Base-by-base conservation (phyloP, 2,113 vertebrate genomes). In the Chaetops frenatus region DNA sequence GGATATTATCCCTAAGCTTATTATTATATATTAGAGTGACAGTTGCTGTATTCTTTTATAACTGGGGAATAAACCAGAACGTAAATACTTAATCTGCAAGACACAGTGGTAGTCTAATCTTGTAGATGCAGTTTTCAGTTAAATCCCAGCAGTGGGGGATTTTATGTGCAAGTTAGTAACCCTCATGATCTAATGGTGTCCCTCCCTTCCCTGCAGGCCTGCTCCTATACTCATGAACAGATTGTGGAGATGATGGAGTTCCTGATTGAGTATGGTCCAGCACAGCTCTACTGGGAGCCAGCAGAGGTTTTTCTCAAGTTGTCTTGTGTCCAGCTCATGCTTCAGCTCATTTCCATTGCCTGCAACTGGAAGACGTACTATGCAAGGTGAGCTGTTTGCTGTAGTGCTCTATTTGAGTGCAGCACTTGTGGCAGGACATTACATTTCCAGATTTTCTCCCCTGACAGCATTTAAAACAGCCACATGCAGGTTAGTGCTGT, bases 161-260 rank as follows among this genome's bases (percentile, higher is more conserved):
- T 51, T 74, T 31, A 40, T 66, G 14, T 86, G 12, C 15, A 51
- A 13, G 15, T 87, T 54, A 76, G 33, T 88, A 90, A 70, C 60
- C 25, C 45, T 42, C 60, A 54, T 92, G 50, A 71, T 47, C 57
- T 86, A 28, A 91, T 45, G 61, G 45, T 89, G 42, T 62, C 17
- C 21, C 93, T 62, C 17, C 21, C 93, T 65, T 96, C 18, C 54
- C 31, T 94, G 33, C 86, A 99, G 99, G 99, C 99, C 3, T 99
- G 99, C 88, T 99, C 99, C 3, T 99, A 99, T 77, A 99, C 98
- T 78, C 99, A 99, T 14, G 99, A 99, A 79, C 99, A 99, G 97
- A 99, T 99, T 94, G 99, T 99, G 84, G 99, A 99, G 94, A 99
- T 99, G 99, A 99, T 99, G 99, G 99, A 99, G 95, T 99, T 99